Percentiles rank a stretch among this genome's conserved stretches.
phyloP scores from a whole-genome alignment of 2,888 invertebrate species.

The Oithona nana region DNA sequence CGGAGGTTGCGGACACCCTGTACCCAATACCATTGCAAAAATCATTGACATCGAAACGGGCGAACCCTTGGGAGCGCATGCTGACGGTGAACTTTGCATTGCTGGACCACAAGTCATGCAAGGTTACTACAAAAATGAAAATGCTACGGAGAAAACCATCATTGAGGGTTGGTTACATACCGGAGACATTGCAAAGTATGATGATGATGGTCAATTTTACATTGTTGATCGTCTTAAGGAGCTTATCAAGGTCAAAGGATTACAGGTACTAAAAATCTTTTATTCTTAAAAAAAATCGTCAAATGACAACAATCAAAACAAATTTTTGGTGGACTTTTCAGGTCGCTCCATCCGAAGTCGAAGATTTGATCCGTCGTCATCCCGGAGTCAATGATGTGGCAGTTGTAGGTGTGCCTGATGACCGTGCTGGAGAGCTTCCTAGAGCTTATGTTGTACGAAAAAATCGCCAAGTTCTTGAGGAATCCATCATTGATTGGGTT shows the following conservation, averaged over 20 bases:
- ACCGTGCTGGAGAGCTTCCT: slow-evolving; percentile 28
- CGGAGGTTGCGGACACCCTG: slow-evolving; percentile 32
- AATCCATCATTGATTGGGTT: slow-evolving; percentile 35
- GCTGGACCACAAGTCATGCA: slow-evolving; percentile 47
- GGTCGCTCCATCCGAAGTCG: slow-evolving; percentile 35
- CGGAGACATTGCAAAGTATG: slow-evolving; percentile 30
- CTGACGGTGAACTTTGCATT: slow-evolving; percentile 47
- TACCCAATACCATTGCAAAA: slow-evolving; percentile 32
- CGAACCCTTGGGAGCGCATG: slow-evolving; percentile 25
- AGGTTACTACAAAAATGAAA: slow-evolving; percentile 30
- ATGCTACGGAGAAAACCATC: slow-evolving; percentile 30
- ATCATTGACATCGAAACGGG: slow-evolving; percentile 34
- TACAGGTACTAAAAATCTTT: slow-evolving; percentile 25
- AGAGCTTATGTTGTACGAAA: slow-evolving; percentile 29
- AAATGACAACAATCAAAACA: not conserved
- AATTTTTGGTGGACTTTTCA: too few species aligned
- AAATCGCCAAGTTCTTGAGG: slow-evolving; percentile 21
- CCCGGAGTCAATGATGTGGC: slow-evolving; percentile 30
- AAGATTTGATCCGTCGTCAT: slow-evolving; percentile 30
- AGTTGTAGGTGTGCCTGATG: slow-evolving; percentile 30
- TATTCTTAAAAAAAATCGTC: not conserved
- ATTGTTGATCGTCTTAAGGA: slow-evolving; percentile 32
- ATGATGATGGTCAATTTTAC: slow-evolving; percentile 27
- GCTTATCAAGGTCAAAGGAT: slow-evolving; percentile 32
- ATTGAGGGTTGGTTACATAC: slow-evolving; percentile 26